Evolutionary conservation across 2,888 invertebrate genomes (phyloP).

Genomic region (Drosophila demipolita): DNA sequence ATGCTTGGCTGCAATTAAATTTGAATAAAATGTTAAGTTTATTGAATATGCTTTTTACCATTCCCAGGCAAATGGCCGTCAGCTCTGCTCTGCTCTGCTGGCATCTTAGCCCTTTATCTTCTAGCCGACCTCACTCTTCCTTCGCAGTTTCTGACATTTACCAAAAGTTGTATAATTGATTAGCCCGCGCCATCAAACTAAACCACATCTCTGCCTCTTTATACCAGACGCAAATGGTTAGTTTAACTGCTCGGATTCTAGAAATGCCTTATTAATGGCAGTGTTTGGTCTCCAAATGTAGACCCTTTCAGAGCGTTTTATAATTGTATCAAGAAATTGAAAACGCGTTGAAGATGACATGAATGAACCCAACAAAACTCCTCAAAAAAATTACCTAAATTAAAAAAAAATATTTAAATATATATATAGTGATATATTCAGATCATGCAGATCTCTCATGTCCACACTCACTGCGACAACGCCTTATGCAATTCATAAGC

Average conservation of each 20-base stretch:
- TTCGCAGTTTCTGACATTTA: conserved; percentile 17
- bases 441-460: no score
- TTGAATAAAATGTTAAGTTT: conserved; percentile 74
- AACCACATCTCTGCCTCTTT: neutral
- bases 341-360: no score
- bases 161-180: conserved; percentile 65
- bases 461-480: no score
- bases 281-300: neutral
- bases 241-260: no score
- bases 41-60: conserved; percentile 36
- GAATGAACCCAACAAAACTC: neutral
- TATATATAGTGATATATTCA: neutral
- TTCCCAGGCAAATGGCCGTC: conserved; percentile 20
- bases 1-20: conserved; percentile 72
- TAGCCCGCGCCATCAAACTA: conserved; percentile 46
- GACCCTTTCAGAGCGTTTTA: neutral
- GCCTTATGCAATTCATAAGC: no score
- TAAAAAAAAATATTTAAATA: neutral
- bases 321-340: neutral
- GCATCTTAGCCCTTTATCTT: conserved; percentile 15
- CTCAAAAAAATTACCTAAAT: neutral
- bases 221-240: neutral
- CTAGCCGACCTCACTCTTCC: neutral
- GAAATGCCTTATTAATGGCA: neutral
- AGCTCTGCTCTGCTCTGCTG: neutral